Conservation (phyloP, 1,140 invertebrate genomes). For the Steinernema khuongi region DNA sequence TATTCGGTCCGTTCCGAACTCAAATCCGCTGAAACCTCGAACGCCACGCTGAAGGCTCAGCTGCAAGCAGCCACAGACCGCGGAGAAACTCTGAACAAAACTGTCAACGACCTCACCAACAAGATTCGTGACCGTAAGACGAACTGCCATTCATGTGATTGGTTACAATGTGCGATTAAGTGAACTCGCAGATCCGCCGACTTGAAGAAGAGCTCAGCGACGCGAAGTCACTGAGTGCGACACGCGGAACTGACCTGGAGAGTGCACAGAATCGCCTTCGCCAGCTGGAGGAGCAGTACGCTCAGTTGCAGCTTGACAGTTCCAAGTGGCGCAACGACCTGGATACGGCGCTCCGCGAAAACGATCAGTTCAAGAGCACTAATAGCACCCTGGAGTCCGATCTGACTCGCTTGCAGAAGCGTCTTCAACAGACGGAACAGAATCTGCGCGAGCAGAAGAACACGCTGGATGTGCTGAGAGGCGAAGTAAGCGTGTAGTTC, state of each 20-base stretch:
- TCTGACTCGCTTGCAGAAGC: conserved; percentile 41
- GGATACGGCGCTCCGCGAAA: conserved; percentile 45
- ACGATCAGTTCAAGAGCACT: conserved; percentile 41
- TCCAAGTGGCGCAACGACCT: conserved; percentile 45
- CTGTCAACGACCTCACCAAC: conserved; percentile 53
- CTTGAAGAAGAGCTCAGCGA: conserved; percentile 54
- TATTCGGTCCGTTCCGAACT: conserved; percentile 51
- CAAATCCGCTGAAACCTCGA: conserved; percentile 53
- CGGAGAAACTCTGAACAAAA: conserved; percentile 53
- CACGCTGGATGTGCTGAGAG: conserved; percentile 42
- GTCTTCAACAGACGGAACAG: conserved; percentile 41
- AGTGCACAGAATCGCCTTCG: conserved; percentile 48
- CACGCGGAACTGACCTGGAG: conserved; percentile 52
- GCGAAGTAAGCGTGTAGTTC: conserved; percentile 36
- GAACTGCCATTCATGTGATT: neutral
- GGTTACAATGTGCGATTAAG: conserved; percentile 27
- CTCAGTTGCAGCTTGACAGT: conserved; percentile 41
- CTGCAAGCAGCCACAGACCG: conserved; percentile 49
- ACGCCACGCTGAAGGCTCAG: conserved; percentile 51
- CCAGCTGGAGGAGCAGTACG: conserved; percentile 48
- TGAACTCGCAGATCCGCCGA: conserved; percentile 50
- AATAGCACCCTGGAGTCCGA: conserved; percentile 45
- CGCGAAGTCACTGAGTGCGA: conserved; percentile 27
- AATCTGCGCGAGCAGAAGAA: conserved; percentile 46
- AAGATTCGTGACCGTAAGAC: conserved; percentile 55